Evolutionary conservation across 2,888 invertebrate species (phyloP), one percentile per base, ranked within the genome.

Genomic region (Polia nebulosa): DNA sequence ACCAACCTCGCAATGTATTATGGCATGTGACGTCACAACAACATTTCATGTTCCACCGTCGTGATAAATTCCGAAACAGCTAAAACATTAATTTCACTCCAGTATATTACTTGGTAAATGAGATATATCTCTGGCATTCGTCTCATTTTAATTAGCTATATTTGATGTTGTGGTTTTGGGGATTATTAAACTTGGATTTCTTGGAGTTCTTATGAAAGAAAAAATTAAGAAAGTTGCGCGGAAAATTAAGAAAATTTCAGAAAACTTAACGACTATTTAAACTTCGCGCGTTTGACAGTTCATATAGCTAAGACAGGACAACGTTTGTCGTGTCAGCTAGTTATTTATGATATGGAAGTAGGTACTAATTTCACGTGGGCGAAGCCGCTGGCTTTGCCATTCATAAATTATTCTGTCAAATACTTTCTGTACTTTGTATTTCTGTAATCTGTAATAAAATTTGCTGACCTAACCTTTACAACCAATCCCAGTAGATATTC

Each of bases 51-150:
- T 76, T 71, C 55, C 60, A 57, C 44, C 44, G 59, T 69, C 72
- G 71, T 76, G 75, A 82, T 82, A 81, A 80, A 83, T 79, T 78
- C 66, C 57, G 66, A 63, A 62, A 59, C 52, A 78, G 77, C 82
- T 84, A 75, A 80, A 85, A 82, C 81, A 85, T 85, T 83, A 84
- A 84, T 82, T 82, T 84, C 58, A 72, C 75, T 76, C 72, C 69
- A 74, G 75, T 81, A 63, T 79, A 82, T 84, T 81, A 77, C 81
- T 69, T 78, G 69, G 52, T 75, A 68, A 77, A 77, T 72, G 57
- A 75, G 70, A 78, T 81, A 80, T 76, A 76, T 68, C 52, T 67
- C 65, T 49, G 63, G 62, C 52, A 63, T 72, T 77, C 61, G 65
- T 82, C 61, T 76, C 52, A 67, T 74, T 78, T 73, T 78, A 78